Evolutionary conservation across 2,113 vertebrate species (phyloP).

Genomic region (Hemibagrus wyckioides): DNA sequence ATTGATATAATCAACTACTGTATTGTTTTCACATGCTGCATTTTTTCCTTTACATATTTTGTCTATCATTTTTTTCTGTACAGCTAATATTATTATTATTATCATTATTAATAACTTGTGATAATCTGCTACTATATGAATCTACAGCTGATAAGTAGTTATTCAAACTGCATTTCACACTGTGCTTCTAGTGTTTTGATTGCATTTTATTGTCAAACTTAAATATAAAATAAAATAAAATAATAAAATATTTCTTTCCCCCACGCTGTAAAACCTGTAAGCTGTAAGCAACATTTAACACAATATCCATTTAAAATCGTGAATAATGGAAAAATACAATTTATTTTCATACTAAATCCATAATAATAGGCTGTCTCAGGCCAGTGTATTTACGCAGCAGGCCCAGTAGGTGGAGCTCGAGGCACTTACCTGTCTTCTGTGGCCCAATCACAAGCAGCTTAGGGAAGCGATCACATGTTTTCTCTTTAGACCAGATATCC

Average conservation of each 20-base stretch:
- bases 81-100: not conserved
- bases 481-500: constrained; percentile 99
- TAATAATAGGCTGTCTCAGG: not conserved
- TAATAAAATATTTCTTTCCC: not conserved
- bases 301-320: not conserved
- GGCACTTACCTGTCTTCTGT: constrained; percentile 90
- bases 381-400: not conserved
- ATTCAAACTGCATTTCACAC: not conserved
- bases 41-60: too few species aligned
- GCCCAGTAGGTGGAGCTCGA: constrained; percentile 57
- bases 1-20: too few species aligned
- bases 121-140: not conserved
- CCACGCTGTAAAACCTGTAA: not conserved
- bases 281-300: not conserved
- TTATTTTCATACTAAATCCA: not conserved
- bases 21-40: too few species aligned
- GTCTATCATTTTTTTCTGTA: too few species aligned
- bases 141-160: not conserved
- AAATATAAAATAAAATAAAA: not conserved
- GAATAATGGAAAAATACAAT: not conserved
- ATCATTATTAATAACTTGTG: not conserved
- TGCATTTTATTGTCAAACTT: not conserved
- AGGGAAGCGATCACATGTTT: constrained; percentile 96
- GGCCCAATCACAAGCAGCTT: constrained; percentile 95
- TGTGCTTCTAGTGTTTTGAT: not conserved